Evolutionary conservation across 2,888 invertebrate species (phyloP).

Genomic region (Polyommatus iphigenia): DNA sequence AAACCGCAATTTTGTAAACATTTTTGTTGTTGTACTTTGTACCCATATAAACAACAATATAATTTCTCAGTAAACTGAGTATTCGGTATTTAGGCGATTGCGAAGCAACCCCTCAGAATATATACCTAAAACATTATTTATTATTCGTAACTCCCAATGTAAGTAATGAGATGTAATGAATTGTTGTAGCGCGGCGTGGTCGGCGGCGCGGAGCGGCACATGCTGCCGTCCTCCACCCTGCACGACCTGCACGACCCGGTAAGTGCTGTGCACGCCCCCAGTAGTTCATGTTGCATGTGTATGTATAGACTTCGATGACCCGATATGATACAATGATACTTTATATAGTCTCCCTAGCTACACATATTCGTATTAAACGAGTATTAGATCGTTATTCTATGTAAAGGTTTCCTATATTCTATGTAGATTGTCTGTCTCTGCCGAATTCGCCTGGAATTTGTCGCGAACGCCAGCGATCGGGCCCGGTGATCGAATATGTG

Average conservation of each 20-base stretch:
- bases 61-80: no score
- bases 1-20: no score
- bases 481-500: slow-evolving; percentile 14
- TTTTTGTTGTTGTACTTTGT: no score
- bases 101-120: not conserved
- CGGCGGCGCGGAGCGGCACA: slow-evolving; percentile 70
- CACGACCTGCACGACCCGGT: slow-evolving; percentile 81
- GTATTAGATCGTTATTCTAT: not conserved
- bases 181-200: slow-evolving; percentile 49
- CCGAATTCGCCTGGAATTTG: not conserved
- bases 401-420: not conserved
- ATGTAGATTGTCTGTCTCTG: slow-evolving; percentile 2
- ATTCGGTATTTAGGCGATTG: no score
- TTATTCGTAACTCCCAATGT: not conserved
- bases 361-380: slow-evolving; percentile 25
- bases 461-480: not conserved
- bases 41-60: no score
- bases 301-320: slow-evolving; percentile 46
- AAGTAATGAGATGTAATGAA: not conserved
- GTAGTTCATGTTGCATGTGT: slow-evolving; percentile 47
- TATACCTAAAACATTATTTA: no score
- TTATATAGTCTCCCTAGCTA: slow-evolving; percentile 26
- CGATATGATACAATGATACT: slow-evolving; percentile 37
- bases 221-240: slow-evolving; percentile 79
- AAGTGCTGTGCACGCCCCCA: slow-evolving; percentile 54